Evolutionary conservation across 2,888 invertebrate species (phyloP).

Genomic region (Tiliacea aurago): DNA sequence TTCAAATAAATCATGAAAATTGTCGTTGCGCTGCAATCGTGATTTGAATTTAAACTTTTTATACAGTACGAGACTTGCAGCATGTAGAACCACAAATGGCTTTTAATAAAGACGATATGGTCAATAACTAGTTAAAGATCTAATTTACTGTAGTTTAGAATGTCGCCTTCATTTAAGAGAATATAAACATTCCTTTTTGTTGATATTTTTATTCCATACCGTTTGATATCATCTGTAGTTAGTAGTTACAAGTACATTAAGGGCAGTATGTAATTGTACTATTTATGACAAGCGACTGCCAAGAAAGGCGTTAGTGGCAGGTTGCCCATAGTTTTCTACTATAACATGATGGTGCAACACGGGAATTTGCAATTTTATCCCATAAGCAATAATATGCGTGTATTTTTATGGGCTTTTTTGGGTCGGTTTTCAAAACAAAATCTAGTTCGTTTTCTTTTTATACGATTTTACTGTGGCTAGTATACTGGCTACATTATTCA

Average conservation of each 20-base stretch:
- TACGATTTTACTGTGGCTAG: background rate
- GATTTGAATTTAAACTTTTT: no score
- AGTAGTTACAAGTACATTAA: conserved; percentile 29
- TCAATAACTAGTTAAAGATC: background rate
- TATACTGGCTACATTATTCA: no score
- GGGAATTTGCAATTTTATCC: conserved; percentile 38
- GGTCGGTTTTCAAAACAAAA: background rate
- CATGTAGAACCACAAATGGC: background rate
- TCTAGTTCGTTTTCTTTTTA: conserved; percentile 5
- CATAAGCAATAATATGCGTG: conserved; percentile 5
- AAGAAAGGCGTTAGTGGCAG: conserved; percentile 39
- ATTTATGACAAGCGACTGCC: conserved; percentile 39
- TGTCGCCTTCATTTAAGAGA: background rate
- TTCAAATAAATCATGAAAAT: no score
- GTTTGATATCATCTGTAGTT: conserved; percentile 17
- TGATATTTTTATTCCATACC: background rate
- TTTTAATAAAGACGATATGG: background rate
- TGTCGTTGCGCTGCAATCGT: no score
- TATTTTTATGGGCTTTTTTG: conserved; percentile 5
- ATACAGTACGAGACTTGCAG: no score
- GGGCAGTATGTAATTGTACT: conserved; percentile 7
- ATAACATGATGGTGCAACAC: conserved; percentile 17
- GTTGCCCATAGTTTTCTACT: conserved; percentile 10
- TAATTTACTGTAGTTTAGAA: background rate
- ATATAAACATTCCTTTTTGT: background rate